Base-by-base conservation (phyloP, 1,140 invertebrate genomes). In the Phocides pigmalion region DNA sequence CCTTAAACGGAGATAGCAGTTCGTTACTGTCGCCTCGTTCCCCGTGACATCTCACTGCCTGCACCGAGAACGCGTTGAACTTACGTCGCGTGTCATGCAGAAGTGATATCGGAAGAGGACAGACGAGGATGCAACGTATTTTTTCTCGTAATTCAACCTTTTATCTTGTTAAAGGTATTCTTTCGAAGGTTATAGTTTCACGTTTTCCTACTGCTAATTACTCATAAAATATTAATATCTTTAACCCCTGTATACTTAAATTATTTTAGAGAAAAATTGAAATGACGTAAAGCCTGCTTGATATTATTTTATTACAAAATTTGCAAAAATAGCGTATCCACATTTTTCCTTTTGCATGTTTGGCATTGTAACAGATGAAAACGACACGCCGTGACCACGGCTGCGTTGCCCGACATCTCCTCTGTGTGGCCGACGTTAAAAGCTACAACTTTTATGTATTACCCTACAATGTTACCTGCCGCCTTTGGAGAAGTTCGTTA, bases 1-100 rank as follows among this genome's bases (percentile, higher is more conserved):
- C 84, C 86, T 72, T 87, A 87, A 81, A 82, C 68, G 81, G 83
- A 61, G 56, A 64, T 72, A 58, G 68, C 66, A 58, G 76, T 85
- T 89, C 86, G 84, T 89, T 89, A 89, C 82, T 87, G 86, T 85
- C 85, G 68, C 68, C 65, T 71, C 66, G 62, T 67, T 65, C 59
- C 71, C 66, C 47, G 66, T 72, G 78, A 86, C 81, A 66, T 82
- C 79, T 84, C 79, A 86, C 81, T 86, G 76, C 70, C 68, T 66
- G 49, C 69, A 64, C 62, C 62, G 73, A 70, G 68, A 74, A 79
- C 72, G 65, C 74, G 66, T 79, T 76, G 62, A 42, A 11, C 9
- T 32, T 32, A 11, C n/a, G n/a, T 11, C 25, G 6, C 28, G n/a
- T 8, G 28, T 32, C 28, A 32, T 11, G 9, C 28, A 32, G 28